These are phyloP conservation scores for Laupala kohalensis DNA, from an alignment of 1,140 invertebrate genomes.

Conservation along the genomic window DNA sequence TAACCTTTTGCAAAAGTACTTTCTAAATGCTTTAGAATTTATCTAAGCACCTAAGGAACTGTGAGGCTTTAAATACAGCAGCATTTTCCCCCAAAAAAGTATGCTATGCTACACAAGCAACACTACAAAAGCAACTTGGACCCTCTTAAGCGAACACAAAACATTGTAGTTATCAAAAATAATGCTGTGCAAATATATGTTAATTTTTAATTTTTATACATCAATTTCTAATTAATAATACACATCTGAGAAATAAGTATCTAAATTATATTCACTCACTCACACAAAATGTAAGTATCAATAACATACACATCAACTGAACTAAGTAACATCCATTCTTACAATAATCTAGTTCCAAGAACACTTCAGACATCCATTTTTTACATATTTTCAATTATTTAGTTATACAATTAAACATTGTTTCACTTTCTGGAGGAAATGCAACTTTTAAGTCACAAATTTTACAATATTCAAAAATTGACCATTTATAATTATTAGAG, in stretches of 20 bases:
- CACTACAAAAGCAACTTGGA: neutral
- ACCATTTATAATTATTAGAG: neutral
- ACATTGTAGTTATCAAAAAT: neutral
- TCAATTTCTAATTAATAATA: neutral
- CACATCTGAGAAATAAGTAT: neutral
- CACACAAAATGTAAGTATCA: neutral
- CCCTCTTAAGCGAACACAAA: neutral
- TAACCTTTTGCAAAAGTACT: no score
- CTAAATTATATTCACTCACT: neutral
- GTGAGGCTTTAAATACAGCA: no score
- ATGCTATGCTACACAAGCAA: neutral
- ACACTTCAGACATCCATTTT: neutral
- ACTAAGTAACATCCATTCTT: neutral
- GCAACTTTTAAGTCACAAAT: no score
- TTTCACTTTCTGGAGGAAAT: no score
- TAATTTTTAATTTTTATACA: neutral
- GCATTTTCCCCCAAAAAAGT: no score
- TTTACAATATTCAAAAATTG: neutral
- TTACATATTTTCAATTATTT: neutral
- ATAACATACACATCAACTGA: neutral
- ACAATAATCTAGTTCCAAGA: neutral
- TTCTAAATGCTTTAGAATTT: no score
- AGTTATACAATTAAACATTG: no score
- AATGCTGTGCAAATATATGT: neutral
- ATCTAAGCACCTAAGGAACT: no score